Conservation (phyloP, 2,113 vertebrate species). For the Rana temporaria region DNA sequence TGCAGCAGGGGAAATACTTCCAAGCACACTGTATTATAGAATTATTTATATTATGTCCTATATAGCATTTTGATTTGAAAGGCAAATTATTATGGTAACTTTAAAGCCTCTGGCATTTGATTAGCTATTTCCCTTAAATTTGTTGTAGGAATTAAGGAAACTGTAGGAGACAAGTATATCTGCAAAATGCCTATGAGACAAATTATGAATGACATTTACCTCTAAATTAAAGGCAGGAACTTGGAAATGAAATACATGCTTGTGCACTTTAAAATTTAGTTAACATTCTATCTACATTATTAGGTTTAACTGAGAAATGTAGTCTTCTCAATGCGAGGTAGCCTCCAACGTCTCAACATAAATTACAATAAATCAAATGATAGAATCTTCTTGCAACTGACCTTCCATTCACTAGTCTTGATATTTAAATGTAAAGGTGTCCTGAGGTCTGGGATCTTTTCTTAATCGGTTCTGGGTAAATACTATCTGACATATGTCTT, state of each 20-base stretch:
- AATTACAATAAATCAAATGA: constrained; percentile 62
- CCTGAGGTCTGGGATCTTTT: constrained; percentile 61
- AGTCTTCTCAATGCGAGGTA: constrained; percentile 59
- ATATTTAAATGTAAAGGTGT: constrained; percentile 58
- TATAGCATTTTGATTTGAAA: constrained; percentile 63
- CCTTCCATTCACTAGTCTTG: constrained; percentile 61
- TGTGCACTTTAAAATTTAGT: constrained; percentile 71
- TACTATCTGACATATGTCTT: constrained; percentile 72
- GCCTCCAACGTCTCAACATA: constrained; percentile 50
- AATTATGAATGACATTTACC: constrained; percentile 76
- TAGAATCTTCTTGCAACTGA: constrained; percentile 56
- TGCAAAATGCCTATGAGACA: constrained; percentile 71
- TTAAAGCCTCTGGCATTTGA: constrained; percentile 64
- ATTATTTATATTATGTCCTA: constrained; percentile 35
- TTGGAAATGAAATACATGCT: constrained; percentile 76
- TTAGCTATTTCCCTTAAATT: constrained; percentile 66
- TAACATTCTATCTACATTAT: constrained; percentile 66
- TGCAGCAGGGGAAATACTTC: background rate
- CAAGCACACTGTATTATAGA: background rate
- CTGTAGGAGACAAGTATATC: constrained; percentile 68
- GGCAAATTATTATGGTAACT: constrained; percentile 56
- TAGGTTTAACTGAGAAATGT: constrained; percentile 47
- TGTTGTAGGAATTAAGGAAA: constrained; percentile 63
- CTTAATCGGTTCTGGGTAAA: constrained; percentile 68
- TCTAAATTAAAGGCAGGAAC: constrained; percentile 78